phyloP scores from a whole-genome alignment of 2,113 vertebrate genomes.

The Rhabdornis inornatus region DNA sequence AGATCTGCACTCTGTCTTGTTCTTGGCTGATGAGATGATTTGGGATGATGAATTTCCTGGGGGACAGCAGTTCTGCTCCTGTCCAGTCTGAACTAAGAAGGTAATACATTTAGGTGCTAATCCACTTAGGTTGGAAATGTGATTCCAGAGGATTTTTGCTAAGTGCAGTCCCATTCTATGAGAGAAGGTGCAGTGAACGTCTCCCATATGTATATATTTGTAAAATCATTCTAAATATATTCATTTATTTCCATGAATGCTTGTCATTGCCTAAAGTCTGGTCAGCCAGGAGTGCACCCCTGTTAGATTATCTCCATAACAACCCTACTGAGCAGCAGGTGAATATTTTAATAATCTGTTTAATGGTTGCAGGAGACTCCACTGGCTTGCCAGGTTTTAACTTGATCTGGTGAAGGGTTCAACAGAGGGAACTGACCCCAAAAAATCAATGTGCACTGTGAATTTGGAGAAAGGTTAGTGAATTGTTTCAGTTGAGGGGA shows the following conservation, averaged over 20 bases:
- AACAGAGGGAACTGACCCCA: neutral
- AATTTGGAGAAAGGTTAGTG: neutral
- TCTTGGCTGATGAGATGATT: neutral
- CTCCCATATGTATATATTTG: neutral
- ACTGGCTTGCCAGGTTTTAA: neutral
- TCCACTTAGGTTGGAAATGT: neutral
- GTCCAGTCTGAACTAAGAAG: neutral
- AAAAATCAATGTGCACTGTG: neutral
- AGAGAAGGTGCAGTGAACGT: neutral
- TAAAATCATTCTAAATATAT: neutral
- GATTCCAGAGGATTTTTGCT: neutral
- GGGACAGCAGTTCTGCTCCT: neutral
- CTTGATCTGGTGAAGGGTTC: neutral
- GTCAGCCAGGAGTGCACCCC: neutral
- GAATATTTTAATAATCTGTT: neutral
- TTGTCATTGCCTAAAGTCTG: neutral
- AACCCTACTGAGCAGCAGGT: neutral
- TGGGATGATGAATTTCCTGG: neutral
- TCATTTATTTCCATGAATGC: neutral
- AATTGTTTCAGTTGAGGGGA: neutral
- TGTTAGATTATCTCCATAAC: neutral
- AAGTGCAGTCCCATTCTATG: neutral
- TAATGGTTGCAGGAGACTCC: neutral
- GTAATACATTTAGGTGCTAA: neutral
- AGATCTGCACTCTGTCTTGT: neutral